phyloP scores from a whole-genome alignment of 2,888 invertebrate genomes.

The Apomyelois bistriatella region DNA sequence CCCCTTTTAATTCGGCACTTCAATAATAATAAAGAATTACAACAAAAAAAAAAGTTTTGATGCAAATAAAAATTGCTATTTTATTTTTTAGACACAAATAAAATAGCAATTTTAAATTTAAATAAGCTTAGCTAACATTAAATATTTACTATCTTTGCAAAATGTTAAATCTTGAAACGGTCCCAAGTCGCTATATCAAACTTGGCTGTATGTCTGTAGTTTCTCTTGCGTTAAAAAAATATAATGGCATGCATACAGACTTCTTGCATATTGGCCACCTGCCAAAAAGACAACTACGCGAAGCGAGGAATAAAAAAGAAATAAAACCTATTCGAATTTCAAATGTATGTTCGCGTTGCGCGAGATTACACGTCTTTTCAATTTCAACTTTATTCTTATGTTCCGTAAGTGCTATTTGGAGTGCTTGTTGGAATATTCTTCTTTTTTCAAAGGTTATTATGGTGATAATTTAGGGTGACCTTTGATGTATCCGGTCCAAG shows the following conservation, averaged over 20 bases:
- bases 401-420: neutral
- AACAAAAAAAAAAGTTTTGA: no score
- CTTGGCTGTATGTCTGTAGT: constrained; percentile 1
- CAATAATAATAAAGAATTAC: no score
- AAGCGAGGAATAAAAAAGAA: constrained; percentile 11
- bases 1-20: no score
- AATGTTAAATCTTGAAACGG: constrained; percentile 8
- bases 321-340: constrained; percentile 15
- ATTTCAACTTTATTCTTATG: constrained; percentile 3
- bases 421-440: neutral
- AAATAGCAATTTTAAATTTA: no score
- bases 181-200: constrained; percentile 2
- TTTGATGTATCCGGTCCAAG: constrained; percentile 7
- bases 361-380: neutral
- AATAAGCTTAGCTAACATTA: no score
- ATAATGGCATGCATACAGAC: constrained; percentile 20
- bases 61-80: no score
- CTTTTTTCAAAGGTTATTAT: constrained; percentile 5
- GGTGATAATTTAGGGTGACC: constrained; percentile 11
- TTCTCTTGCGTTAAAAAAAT: constrained; percentile 13
- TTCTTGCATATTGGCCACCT: constrained; percentile 16
- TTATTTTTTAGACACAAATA: no score
- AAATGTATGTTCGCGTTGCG: constrained; percentile 8
- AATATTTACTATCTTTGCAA: neutral
- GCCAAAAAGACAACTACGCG: constrained; percentile 17